These are phyloP conservation scores for Gorilla gorilla DNA, from an alignment of 2,113 vertebrate species.

Conservation along the genomic window DNA sequence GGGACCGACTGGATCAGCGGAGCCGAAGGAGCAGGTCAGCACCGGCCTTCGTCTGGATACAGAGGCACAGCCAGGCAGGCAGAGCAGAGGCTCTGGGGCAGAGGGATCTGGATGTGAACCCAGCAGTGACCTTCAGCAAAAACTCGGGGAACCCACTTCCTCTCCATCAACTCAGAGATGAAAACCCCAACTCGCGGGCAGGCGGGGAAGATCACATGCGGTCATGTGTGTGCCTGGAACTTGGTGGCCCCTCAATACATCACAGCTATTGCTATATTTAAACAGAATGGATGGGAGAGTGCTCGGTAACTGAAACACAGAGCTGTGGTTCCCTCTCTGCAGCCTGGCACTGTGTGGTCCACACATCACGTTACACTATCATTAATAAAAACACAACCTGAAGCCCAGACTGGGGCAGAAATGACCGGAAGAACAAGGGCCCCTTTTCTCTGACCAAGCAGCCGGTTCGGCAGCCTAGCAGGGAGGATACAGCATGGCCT, in stretches of 20 bases:
- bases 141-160: accelerated
- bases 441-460: conserved; percentile 77
- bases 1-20: accelerated
- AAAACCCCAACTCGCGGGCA: accelerated
- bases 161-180: neutral
- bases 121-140: no score
- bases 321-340: accelerated
- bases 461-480: conserved; percentile 82
- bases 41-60: accelerated
- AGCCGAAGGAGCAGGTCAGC: no score
- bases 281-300: accelerated
- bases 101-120: neutral
- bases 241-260: accelerated
- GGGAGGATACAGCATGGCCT: conserved; percentile 84
- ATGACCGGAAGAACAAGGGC: conserved; percentile 79
- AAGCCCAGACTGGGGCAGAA: conserved; percentile 63
- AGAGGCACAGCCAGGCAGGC: accelerated
- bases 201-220: accelerated
- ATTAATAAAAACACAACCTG: neutral
- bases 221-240: accelerated
- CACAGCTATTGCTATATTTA: accelerated
- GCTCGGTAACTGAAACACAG: accelerated
- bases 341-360: accelerated
- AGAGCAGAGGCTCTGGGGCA: accelerated
- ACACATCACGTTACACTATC: accelerated